Conservation (phyloP, 2,888 invertebrate species). For the Myopa testacea region DNA sequence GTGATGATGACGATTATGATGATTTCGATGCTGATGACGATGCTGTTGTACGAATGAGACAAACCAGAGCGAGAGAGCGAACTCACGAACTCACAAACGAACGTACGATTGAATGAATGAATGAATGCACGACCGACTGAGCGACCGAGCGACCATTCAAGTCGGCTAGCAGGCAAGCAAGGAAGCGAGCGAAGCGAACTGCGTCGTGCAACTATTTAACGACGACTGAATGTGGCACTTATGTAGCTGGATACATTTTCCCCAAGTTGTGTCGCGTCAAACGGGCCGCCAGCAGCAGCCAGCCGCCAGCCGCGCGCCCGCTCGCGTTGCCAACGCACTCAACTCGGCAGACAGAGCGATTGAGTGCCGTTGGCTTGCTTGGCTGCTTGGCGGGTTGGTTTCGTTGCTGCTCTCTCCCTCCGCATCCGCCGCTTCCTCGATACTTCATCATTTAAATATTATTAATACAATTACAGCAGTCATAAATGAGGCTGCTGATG, state of each 20-base stretch:
- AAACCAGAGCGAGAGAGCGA: background rate
- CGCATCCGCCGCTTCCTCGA: background rate
- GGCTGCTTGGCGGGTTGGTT: background rate
- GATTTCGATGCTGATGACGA: no score
- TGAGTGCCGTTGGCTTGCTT: conserved; percentile 44
- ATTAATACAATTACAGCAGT: conserved; percentile 18
- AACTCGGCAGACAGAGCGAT: conserved; percentile 16
- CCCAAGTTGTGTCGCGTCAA: conserved; percentile 54
- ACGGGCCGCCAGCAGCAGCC: conserved; percentile 17
- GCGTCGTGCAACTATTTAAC: conserved; percentile 68
- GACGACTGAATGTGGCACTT: conserved; percentile 68
- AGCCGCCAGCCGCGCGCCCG: conserved; percentile 33
- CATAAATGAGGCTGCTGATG: conserved; percentile 36
- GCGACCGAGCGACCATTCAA: background rate
- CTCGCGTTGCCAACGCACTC: conserved; percentile 1
- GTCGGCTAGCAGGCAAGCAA: background rate
- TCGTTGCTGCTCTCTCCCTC: background rate
- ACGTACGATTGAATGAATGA: conserved; percentile 24
- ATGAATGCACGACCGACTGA: conserved; percentile 23
- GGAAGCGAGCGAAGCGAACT: conserved; percentile 53
- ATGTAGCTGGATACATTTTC: conserved; percentile 68
- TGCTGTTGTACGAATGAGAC: background rate
- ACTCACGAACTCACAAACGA: conserved; percentile 1
- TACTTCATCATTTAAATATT: conserved; percentile 27
- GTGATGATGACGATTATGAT: no score